Evolutionary conservation across 2,888 invertebrate genomes (phyloP), one percentile per base, ranked within the genome.

Genomic region (Dicyrtomina minuta): DNA sequence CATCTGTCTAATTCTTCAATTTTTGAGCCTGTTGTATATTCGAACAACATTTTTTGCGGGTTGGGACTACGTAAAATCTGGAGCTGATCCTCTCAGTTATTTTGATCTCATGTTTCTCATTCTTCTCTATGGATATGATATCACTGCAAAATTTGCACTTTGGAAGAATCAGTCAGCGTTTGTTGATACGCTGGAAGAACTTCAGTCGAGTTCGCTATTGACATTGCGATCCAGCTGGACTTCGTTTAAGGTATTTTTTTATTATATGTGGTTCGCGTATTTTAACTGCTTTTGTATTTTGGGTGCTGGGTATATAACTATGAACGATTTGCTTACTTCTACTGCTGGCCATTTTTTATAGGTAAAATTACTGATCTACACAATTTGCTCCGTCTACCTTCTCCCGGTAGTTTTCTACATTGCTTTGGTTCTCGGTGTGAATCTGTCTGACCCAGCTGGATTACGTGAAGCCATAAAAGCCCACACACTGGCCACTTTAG

Each of bases 91-190:
- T 1, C 12, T 65, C 1, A 55, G 55, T 24, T 65, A 65, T 43
- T 65, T 65, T 65, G 65, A 65, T 20, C 55, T 65, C 13, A 41
- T 55, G 41, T 65, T 65, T 20, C 43, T 55, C 10, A 44, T 55
- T 24, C 53, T 65, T 13, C 41, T 65, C 5, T 65, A 55, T 24
- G 55, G 53, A 41, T 65, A 55, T 55, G 65, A 65, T 43, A 53
- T 65, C 43, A 33, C 55, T 20, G 44, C 43, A 10, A 65, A 65
- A 55, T 55, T n/a, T 5, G 41, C 55, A 5, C 55, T 65, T n/a
- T 65, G 64, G 64, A 6, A 24, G 20, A 39, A 65, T 24, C 20
- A 22, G 17, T 2, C n/a, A 17, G 5, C 22, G 13, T 65, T 65
- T 22, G 12, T 55, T 1, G 27, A 55, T 4, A 22, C 55, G 17